phyloP scores from a whole-genome alignment of 2,888 invertebrate species.

The Euclidia mi region DNA sequence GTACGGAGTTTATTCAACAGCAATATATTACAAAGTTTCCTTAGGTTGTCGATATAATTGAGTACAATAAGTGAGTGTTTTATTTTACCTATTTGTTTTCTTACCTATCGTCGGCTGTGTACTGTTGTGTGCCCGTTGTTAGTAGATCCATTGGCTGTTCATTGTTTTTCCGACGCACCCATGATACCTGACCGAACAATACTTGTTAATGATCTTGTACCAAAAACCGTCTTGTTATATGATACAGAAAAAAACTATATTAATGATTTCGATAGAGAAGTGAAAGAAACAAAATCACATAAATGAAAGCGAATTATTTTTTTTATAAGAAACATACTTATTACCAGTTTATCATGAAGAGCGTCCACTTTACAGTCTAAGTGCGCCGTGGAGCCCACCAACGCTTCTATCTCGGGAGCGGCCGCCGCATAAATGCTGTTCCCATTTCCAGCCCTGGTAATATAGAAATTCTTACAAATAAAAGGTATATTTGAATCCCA shows the following conservation, averaged over 20 bases:
- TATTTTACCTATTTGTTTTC: slow-evolving; percentile 29
- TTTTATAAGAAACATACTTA: slow-evolving; percentile 64
- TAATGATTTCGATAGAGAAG: slow-evolving; percentile 17
- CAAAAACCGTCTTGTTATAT: slow-evolving; percentile 8
- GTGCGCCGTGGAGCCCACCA: slow-evolving; percentile 84
- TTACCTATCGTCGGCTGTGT: slow-evolving; percentile 84
- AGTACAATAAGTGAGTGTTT: slow-evolving; percentile 30
- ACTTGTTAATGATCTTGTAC: slow-evolving; percentile 21
- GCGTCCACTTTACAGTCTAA: slow-evolving; percentile 87
- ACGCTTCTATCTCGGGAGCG: slow-evolving; percentile 82
- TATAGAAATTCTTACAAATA: slow-evolving; percentile 29
- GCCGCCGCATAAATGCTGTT: slow-evolving; percentile 84
- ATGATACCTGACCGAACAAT: slow-evolving; percentile 79
- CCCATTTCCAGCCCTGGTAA: slow-evolving; percentile 72
- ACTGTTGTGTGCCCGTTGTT: slow-evolving; percentile 84
- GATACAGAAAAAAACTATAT: slow-evolving; percentile 32
- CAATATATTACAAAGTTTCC: slow-evolving; percentile 47
- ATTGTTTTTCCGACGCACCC: slow-evolving; percentile 86
- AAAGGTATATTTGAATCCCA: slow-evolving; percentile 19
- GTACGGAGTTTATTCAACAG: slow-evolving; percentile 40
- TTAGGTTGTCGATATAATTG: slow-evolving; percentile 34
- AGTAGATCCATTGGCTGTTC: slow-evolving; percentile 83
- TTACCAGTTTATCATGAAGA: slow-evolving; percentile 87
- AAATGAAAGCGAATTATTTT: slow-evolving; percentile 31
- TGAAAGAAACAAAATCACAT: slow-evolving; percentile 11